Conservation (phyloP, 1,140 invertebrate genomes). For the Pogonus chalceus region DNA sequence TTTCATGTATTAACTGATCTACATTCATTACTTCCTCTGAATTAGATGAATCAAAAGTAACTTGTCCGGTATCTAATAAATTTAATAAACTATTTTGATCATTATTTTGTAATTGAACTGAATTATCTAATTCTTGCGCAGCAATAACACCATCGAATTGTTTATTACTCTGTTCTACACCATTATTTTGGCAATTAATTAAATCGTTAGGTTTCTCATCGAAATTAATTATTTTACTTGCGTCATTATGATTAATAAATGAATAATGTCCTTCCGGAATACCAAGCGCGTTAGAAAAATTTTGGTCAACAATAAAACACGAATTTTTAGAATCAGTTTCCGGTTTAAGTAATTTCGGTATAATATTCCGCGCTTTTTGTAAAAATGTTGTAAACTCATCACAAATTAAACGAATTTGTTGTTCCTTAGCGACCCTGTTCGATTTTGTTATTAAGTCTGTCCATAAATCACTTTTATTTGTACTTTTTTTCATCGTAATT, state of each 20-base stretch:
- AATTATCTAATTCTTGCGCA: not conserved
- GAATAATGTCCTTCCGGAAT: not conserved
- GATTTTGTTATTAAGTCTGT: not conserved
- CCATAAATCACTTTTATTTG: not conserved
- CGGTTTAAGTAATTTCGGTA: not conserved
- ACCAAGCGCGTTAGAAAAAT: not conserved
- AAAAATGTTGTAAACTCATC: not conserved
- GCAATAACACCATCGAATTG: not conserved
- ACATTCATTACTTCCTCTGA: slow-evolving; percentile 33
- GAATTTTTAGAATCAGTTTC: not conserved
- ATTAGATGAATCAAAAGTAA: slow-evolving; percentile 12
- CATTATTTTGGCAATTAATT: too few species aligned
- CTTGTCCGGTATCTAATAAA: not conserved
- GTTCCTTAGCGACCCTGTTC: not conserved
- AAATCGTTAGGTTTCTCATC: too few species aligned
- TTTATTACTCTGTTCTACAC: too few species aligned
- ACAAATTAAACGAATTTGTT: not conserved
- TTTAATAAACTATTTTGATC: not conserved
- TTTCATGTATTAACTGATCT: slow-evolving; percentile 32
- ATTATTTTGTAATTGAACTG: not conserved
- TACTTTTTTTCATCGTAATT: not conserved
- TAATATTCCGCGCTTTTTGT: not conserved
- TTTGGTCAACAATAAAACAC: not conserved
- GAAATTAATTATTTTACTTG: too few species aligned
- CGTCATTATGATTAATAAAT: too few species aligned